These are phyloP conservation scores for Parasteatoda tepidariorum DNA, from an alignment of 1,140 invertebrate genomes.

Conservation along the genomic window DNA sequence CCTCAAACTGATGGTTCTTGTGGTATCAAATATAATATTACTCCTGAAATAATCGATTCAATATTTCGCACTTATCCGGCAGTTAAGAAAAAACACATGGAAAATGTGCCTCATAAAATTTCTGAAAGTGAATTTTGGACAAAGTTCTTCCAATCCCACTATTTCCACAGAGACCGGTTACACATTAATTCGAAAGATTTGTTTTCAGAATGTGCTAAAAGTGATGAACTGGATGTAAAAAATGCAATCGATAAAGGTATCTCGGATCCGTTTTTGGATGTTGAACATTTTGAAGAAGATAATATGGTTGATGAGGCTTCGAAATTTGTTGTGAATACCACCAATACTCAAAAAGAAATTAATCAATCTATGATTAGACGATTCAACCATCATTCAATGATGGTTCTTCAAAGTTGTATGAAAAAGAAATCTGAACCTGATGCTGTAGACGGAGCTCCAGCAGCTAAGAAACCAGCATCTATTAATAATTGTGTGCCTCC, in stretches of 20 bases:
- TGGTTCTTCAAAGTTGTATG: constrained; percentile 87
- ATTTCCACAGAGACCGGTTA: constrained; percentile 97
- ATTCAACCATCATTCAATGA: constrained; percentile 98
- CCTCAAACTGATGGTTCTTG: constrained; percentile 97
- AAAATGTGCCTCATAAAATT: constrained; percentile 96
- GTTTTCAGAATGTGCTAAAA: constrained; percentile 96
- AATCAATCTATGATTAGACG: constrained; percentile 93
- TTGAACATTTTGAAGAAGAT: constrained; percentile 82
- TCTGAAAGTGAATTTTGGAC: constrained; percentile 98
- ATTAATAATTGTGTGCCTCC: constrained; percentile 31
- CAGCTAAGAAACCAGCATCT: constrained; percentile 42
- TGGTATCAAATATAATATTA: constrained; percentile 97
- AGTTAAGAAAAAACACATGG: constrained; percentile 95
- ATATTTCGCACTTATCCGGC: constrained; percentile 99
- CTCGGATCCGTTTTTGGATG: constrained; percentile 83
- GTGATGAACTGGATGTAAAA: constrained; percentile 89
- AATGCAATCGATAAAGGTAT: constrained; percentile 83
- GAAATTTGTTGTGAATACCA: neutral
- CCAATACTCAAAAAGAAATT: constrained; percentile 68
- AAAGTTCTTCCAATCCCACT: constrained; percentile 99
- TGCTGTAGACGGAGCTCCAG: neutral
- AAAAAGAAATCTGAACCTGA: constrained; percentile 27
- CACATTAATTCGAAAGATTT: constrained; percentile 84
- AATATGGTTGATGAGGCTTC: constrained; percentile 74
- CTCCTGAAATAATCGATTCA: constrained; percentile 94